Conservation (phyloP, 2,888 invertebrate genomes). For the Callyntrura sp. region DNA sequence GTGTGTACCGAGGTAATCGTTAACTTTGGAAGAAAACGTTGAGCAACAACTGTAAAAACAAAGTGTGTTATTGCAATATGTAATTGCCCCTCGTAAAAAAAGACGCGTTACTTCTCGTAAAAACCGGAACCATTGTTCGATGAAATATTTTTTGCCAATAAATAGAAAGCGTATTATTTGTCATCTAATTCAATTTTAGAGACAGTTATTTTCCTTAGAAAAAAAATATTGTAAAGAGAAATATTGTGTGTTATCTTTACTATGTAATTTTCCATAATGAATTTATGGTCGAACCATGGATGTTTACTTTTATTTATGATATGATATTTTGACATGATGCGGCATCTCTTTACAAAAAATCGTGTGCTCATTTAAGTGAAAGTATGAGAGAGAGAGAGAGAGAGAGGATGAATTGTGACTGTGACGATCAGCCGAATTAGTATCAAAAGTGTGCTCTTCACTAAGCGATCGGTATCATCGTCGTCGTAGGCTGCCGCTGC, state of each 20-base stretch:
- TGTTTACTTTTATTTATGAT: background rate
- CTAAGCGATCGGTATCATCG: background rate
- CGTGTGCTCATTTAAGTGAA: conserved; percentile 59
- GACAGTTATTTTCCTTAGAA: background rate
- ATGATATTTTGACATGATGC: conserved; percentile 2
- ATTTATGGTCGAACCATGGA: background rate
- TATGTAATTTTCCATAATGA: conserved; percentile 5
- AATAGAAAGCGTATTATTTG: conserved; percentile 32
- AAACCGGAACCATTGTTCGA: background rate
- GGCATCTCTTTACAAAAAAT: conserved; percentile 44
- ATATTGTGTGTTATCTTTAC: background rate
- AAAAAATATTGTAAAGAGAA: background rate
- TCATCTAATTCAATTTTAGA: conserved; percentile 20
- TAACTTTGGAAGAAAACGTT: background rate
- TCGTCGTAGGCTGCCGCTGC: background rate
- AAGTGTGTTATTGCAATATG: background rate
- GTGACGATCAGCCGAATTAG: conserved; percentile 5
- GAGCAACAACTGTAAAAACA: conserved; percentile 11
- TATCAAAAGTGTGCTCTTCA: background rate
- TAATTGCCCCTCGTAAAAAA: background rate
- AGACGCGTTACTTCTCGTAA: background rate
- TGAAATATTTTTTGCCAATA: background rate
- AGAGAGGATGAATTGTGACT: background rate
- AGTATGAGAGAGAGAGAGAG: background rate
- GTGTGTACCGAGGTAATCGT: background rate